Evolutionary conservation across 2,888 invertebrate species (phyloP).

Genomic region (Sphaerophoria rueppellii): DNA sequence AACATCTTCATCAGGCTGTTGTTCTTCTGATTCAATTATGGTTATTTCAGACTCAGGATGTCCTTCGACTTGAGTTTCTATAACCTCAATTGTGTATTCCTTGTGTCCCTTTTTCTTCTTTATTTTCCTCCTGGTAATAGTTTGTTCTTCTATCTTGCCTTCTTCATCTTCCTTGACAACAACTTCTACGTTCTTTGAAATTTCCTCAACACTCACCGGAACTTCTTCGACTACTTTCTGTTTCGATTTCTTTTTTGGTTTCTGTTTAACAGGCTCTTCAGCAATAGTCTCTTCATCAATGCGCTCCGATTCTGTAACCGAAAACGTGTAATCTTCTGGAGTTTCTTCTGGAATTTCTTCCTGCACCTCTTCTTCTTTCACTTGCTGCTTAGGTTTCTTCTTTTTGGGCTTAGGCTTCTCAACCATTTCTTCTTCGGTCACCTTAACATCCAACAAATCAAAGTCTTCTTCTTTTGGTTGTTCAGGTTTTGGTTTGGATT

Average conservation of each 20-base stretch:
- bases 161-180: slow-evolving; percentile 76
- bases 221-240: slow-evolving; percentile 38
- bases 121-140: slow-evolving; percentile 82
- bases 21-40: slow-evolving; percentile 79
- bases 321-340: slow-evolving; percentile 39
- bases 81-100: slow-evolving; percentile 82
- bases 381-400: slow-evolving; percentile 57
- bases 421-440: slow-evolving; percentile 76
- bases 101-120: slow-evolving; percentile 82
- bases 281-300: slow-evolving; percentile 33
- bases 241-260: slow-evolving; percentile 68
- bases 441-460: slow-evolving; percentile 75
- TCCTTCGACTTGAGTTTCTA: slow-evolving; percentile 81
- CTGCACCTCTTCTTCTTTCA: slow-evolving; percentile 11
- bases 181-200: slow-evolving; percentile 76
- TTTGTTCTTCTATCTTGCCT: slow-evolving; percentile 79
- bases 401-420: slow-evolving; percentile 74
- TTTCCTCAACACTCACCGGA: slow-evolving; percentile 70
- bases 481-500: slow-evolving; percentile 74
- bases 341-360: slow-evolving; percentile 61
- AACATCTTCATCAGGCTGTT: slow-evolving; percentile 75
- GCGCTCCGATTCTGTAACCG: slow-evolving; percentile 43
- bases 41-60: slow-evolving; percentile 81
- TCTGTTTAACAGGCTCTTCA: slow-evolving; percentile 74
- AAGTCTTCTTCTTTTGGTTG: slow-evolving; percentile 72